phyloP scores from a whole-genome alignment of 2,113 vertebrate species.

The Ctenomys sociabilis region DNA sequence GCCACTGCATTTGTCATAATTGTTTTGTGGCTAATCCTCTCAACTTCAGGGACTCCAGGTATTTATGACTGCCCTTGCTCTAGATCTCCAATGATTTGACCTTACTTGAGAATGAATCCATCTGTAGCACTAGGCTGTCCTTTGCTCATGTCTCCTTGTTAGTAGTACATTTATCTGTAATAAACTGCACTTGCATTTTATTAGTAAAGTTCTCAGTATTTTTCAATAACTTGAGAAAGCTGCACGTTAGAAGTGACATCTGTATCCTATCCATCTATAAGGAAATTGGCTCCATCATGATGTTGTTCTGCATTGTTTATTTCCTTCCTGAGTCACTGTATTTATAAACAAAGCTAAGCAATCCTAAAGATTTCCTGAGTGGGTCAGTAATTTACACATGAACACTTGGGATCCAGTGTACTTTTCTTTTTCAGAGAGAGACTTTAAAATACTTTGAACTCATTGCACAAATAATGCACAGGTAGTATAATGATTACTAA shows the following conservation, averaged over 20 bases:
- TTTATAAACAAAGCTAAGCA: slow-evolving; percentile 53
- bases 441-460: slow-evolving; percentile 30
- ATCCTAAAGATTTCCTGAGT: slow-evolving; percentile 17
- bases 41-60: slow-evolving; percentile 47
- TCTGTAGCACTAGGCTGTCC: slow-evolving; percentile 58
- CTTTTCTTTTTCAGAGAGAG: background rate
- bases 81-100: slow-evolving; percentile 59
- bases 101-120: slow-evolving; percentile 52
- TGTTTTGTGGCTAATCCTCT: slow-evolving; percentile 66
- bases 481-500: background rate
- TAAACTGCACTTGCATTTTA: slow-evolving; percentile 55
- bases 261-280: background rate
- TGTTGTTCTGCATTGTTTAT: background rate
- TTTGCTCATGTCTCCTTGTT: slow-evolving; percentile 28
- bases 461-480: background rate
- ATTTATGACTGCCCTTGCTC: slow-evolving; percentile 43
- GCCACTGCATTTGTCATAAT: slow-evolving; percentile 11
- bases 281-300: background rate
- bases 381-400: background rate
- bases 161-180: slow-evolving; percentile 54
- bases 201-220: slow-evolving; percentile 60
- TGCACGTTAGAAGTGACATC: slow-evolving; percentile 52
- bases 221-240: slow-evolving; percentile 40
- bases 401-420: background rate
- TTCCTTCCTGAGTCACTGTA: slow-evolving; percentile 34